Evolutionary conservation across 2,797 vertebrate genomes (phyloP), one percentile per base, ranked within the genome.

Genomic region (Synanceia verrucosa): DNA sequence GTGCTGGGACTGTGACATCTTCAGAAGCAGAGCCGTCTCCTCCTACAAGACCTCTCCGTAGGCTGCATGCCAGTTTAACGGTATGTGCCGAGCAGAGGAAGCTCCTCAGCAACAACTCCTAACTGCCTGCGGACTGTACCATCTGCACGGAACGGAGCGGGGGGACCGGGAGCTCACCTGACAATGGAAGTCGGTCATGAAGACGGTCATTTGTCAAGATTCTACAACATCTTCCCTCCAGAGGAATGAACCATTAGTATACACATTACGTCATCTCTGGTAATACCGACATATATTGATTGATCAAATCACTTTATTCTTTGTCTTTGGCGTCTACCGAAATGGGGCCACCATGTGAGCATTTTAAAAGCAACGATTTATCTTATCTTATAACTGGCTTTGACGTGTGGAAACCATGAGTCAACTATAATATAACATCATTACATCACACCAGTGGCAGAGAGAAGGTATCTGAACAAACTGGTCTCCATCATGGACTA

Each of bases 101-200:
- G 68, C 92, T 94, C 93, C 94, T 95, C 94, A 85, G 94, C 93
- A 93, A 94, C 94, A 91, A 92, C 93, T 94, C 92, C 77, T 86
- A 83, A 87, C 91, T 88, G 92, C 88, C 87, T 86, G 90, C 78
- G 93, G 94, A 93, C 89, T 21, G 91, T 92, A 95, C 94, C 94
- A 95, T 79, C 62, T 86, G 2, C 36, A 0, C 48, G 0, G 9
- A 23, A 1, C 33, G 1, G 21, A 55, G 79, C 71, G 62, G 90
- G 93, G 93, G 56, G 81, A 33, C 34, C 50, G 12, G 23, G 24
- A 34, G 78, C 81, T 85, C 91, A 93, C 86, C 91, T 92, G 91
- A 85, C 82, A 41, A 34, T 59, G 14, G 47, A 37, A 67, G 36
- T 37, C n/a, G n/a, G n/a, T n/a, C n/a, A n/a, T n/a, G n/a, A n/a